Conservation (phyloP, 2,888 invertebrate species). For the Ischnus inquisitorius region DNA sequence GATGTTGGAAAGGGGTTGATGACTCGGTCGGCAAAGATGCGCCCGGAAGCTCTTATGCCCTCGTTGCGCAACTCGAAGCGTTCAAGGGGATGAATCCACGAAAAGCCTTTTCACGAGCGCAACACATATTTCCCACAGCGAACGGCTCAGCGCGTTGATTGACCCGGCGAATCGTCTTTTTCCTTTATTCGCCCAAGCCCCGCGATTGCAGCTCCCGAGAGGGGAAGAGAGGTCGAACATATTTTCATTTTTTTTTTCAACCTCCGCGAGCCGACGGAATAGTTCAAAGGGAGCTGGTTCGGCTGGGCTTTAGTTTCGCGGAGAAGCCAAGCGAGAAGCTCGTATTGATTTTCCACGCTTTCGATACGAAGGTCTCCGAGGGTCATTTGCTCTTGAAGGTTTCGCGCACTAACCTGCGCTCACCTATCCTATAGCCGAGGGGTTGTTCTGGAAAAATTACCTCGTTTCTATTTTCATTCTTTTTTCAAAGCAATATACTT, state of each 20-base stretch:
- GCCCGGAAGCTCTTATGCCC: conserved; percentile 10
- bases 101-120: conserved; percentile 26
- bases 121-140: conserved; percentile 13
- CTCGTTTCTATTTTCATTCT: not conserved
- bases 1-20: conserved; percentile 34
- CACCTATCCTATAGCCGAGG: conserved; percentile 5
- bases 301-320: conserved; percentile 56
- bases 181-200: conserved; percentile 29
- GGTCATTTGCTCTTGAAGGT: conserved; percentile 68
- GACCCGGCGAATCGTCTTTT: conserved; percentile 18
- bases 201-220: not conserved
- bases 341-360: conserved; percentile 68
- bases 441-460: conserved; percentile 2
- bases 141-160: conserved; percentile 35
- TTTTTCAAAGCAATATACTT: not conserved
- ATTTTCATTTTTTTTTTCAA: conserved; percentile 9
- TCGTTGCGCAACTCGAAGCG: conserved; percentile 27
- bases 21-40: conserved; percentile 55
- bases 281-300: conserved; percentile 43
- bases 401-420: conserved; percentile 31
- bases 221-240: conserved; percentile 16
- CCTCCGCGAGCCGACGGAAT: not conserved
- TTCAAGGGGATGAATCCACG: conserved; percentile 67
- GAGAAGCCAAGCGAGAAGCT: conserved; percentile 67
- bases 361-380: conserved; percentile 69